Evolutionary conservation across 2,113 vertebrate species (phyloP).

Genomic region (Bubo bubo): DNA sequence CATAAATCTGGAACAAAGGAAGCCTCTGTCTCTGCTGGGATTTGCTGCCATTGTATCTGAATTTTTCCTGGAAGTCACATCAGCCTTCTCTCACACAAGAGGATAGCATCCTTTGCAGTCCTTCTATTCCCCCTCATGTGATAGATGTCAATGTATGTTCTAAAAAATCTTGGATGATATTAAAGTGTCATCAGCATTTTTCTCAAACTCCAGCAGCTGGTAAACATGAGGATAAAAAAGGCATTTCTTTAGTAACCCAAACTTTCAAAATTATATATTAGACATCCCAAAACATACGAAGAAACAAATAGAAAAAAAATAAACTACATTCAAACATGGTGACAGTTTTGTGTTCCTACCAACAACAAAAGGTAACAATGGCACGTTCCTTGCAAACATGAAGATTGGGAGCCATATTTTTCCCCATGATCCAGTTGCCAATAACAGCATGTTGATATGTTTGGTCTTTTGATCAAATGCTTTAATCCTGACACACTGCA

Average conservation of each 20-base stretch:
- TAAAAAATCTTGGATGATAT: neutral
- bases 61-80: neutral
- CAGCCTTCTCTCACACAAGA: neutral
- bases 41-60: neutral
- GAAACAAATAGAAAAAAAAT: neutral
- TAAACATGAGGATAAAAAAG: neutral
- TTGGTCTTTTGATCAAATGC: neutral
- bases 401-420: neutral
- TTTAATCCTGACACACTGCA: neutral
- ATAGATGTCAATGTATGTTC: neutral
- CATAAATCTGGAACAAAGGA: neutral
- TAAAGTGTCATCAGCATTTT: neutral
- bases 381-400: neutral
- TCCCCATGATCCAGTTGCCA: neutral
- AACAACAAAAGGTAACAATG: neutral
- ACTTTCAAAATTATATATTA: neutral
- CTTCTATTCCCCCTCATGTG: neutral
- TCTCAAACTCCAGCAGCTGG: neutral
- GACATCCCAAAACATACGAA: neutral
- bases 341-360: neutral
- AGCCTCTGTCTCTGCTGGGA: neutral
- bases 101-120: neutral
- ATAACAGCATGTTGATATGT: neutral
- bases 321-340: neutral
- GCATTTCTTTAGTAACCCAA: accelerated